A percentile compares a stretch with the other conserved stretches of the same genome.
These are phyloP conservation scores for Heliconius nattereri DNA, from an alignment of 1,140 invertebrate species.

Conservation along the genomic window DNA sequence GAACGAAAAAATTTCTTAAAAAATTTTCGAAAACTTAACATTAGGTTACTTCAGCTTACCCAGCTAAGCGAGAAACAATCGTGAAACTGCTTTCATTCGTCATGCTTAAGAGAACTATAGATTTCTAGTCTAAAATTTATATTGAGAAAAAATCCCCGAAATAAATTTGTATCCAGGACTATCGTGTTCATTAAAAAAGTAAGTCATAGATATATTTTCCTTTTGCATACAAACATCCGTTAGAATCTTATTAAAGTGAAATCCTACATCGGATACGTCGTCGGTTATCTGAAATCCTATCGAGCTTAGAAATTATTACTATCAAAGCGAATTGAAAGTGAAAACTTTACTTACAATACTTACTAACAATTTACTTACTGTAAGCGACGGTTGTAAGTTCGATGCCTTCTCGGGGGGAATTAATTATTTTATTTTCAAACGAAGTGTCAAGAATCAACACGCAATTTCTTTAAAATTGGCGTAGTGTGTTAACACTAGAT, in stretches of 20 bases:
- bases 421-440: background rate
- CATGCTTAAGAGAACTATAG: too few relatives aligned
- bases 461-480: too few relatives aligned
- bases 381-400: background rate
- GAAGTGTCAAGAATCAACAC: too few relatives aligned
- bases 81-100: too few relatives aligned
- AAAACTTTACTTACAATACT: background rate
- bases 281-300: background rate
- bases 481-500: too few relatives aligned
- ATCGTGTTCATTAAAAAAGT: background rate
- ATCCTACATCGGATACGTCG: background rate
- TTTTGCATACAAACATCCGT: background rate
- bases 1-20: too few relatives aligned
- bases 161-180: background rate
- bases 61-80: too few relatives aligned
- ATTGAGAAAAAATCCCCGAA: too few relatives aligned
- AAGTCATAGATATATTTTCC: background rate
- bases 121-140: too few relatives aligned
- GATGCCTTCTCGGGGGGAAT: background rate
- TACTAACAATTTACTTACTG: background rate
- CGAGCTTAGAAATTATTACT: background rate
- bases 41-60: too few relatives aligned
- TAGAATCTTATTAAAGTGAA: background rate
- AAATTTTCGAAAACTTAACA: too few relatives aligned
- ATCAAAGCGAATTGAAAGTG: background rate